phyloP scores from a whole-genome alignment of 2,888 invertebrate species.

The Laothoe populi region DNA sequence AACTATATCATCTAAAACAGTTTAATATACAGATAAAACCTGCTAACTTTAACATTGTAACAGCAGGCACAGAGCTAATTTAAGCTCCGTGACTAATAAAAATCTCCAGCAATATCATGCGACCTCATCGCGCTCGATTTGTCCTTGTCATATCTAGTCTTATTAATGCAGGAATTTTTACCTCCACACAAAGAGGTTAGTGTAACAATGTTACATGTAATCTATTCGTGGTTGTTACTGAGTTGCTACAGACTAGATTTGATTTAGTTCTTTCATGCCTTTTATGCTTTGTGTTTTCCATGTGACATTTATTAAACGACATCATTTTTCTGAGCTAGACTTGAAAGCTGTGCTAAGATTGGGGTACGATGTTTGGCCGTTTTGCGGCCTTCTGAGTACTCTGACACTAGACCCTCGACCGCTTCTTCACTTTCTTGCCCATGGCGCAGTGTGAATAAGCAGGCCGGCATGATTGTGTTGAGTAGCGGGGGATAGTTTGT shows the following conservation, averaged over 20 bases:
- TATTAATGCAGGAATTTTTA: conserved; percentile 47
- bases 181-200: conserved; percentile 37
- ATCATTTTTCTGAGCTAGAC: too few species aligned
- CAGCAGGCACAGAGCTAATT: neutral
- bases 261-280: neutral
- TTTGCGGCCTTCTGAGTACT: too few species aligned
- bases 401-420: too few species aligned
- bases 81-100: conserved; percentile 25
- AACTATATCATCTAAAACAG: neutral
- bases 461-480: too few species aligned
- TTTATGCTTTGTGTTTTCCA: neutral
- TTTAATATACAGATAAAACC: neutral
- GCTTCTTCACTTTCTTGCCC: too few species aligned
- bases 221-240: conserved; percentile 12
- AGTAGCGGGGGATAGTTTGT: too few species aligned
- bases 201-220: conserved; percentile 29
- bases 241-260: neutral
- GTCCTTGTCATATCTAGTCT: conserved; percentile 29
- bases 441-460: too few species aligned
- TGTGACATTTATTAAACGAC: neutral
- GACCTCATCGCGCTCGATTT: conserved; percentile 7
- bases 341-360: too few species aligned
- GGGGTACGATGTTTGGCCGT: too few species aligned
- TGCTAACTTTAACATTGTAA: neutral
- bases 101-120: conserved; percentile 29